Evolutionary conservation across 1,140 invertebrate species (phyloP).

Genomic region (Scaptomyza graminum): DNA sequence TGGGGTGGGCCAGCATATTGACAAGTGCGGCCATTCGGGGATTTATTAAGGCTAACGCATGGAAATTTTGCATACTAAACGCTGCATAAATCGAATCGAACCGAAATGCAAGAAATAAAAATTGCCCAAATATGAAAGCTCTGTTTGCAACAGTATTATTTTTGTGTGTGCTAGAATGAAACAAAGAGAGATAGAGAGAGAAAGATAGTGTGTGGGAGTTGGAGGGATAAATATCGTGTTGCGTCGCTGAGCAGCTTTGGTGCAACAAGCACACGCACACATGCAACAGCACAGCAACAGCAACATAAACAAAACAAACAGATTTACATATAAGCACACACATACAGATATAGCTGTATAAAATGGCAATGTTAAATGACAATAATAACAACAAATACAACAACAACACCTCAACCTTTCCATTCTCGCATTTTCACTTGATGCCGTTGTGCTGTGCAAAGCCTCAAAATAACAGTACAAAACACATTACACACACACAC

Average conservation of each 20-base stretch:
- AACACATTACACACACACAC: conserved; percentile 13
- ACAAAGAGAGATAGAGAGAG: background rate
- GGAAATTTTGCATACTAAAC: conserved; percentile 83
- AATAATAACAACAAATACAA: conserved; percentile 56
- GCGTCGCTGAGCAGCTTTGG: conserved; percentile 80
- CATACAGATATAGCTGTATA: conserved; percentile 25
- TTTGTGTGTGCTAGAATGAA: background rate
- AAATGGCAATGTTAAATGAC: conserved; percentile 70
- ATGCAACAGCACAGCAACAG: conserved; percentile 11
- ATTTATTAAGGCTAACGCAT: conserved; percentile 83
- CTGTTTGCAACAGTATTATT: conserved; percentile 28
- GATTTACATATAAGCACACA: conserved; percentile 65
- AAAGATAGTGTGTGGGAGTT: background rate
- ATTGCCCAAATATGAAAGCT: conserved; percentile 62
- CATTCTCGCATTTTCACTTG: conserved; percentile 28
- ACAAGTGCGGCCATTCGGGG: conserved; percentile 76
- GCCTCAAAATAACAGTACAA: conserved; percentile 79
- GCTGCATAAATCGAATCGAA: conserved; percentile 77
- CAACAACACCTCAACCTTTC: conserved; percentile 45
- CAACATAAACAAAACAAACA: conserved; percentile 44
- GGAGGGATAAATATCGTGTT: conserved; percentile 77
- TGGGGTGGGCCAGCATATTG: conserved; percentile 56
- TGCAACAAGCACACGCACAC: conserved; percentile 70
- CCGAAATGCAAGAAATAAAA: conserved; percentile 63
- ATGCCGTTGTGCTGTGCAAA: conserved; percentile 73